phyloP scores from a whole-genome alignment of 2,797 vertebrate species.

The Pyrocephalus nanus region DNA sequence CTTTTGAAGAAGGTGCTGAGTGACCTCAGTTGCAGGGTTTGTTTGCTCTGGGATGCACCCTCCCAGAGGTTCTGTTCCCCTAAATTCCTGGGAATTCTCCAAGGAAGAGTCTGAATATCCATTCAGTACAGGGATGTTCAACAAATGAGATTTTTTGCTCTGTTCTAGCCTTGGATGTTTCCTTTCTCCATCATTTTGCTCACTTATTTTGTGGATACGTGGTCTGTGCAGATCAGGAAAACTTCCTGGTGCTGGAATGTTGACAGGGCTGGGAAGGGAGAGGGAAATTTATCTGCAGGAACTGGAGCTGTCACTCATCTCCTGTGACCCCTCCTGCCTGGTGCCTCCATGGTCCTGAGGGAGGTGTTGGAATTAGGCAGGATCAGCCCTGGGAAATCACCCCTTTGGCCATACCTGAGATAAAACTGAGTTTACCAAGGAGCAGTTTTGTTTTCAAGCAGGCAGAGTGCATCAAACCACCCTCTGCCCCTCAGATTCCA shows the following conservation, averaged over 20 bases:
- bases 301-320: neutral
- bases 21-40: neutral
- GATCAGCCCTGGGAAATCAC: neutral
- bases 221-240: fast-evolving
- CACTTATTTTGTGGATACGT: neutral
- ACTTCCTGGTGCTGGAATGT: fast-evolving
- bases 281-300: neutral
- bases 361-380: neutral
- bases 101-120: too few species aligned
- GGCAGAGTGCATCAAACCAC: neutral
- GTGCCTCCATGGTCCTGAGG: neutral
- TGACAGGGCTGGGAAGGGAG: neutral
- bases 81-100: neutral
- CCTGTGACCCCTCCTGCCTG: neutral
- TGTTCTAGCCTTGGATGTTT: neutral
- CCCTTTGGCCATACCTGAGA: neutral
- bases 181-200: neutral
- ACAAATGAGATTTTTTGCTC: neutral
- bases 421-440: fast-evolving
- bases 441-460: neutral
- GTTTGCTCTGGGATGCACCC: neutral
- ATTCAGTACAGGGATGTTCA: fast-evolving
- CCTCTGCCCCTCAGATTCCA: neutral
- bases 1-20: neutral
- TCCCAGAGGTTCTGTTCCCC: neutral